Conservation (phyloP, 2,113 vertebrate genomes). For the Ptilonorhynchus violaceus region DNA sequence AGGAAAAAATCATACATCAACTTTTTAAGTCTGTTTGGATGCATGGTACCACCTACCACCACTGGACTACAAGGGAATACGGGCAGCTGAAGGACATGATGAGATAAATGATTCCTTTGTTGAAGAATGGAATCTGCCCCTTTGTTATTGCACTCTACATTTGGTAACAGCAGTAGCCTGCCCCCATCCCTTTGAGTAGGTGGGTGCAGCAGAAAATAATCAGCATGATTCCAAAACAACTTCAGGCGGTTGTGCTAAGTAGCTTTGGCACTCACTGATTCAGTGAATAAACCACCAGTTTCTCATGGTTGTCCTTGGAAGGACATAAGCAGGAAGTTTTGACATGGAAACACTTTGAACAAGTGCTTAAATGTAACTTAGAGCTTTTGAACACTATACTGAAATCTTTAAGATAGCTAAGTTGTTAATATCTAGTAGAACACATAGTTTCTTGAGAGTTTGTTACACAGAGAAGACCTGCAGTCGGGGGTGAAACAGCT, state of each 20-base stretch:
- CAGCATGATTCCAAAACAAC: not conserved
- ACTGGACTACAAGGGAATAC: not conserved
- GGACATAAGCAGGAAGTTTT: not conserved
- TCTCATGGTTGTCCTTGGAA: not conserved
- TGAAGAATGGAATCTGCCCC: not conserved
- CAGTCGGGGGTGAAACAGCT: not conserved
- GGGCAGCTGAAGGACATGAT: not conserved
- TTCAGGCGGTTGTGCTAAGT: not conserved
- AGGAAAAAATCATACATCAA: not conserved
- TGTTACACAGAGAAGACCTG: not conserved
- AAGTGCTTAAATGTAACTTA: not conserved
- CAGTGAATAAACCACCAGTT: not conserved
- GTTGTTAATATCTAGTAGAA: not conserved
- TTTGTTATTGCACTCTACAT: not conserved
- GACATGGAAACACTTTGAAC: not conserved
- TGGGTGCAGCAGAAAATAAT: not conserved
- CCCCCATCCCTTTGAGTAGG: not conserved
- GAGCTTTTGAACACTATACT: not conserved
- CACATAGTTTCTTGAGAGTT: not conserved
- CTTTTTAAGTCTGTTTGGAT: not conserved
- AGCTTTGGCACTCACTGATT: not conserved
- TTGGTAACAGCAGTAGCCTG: not conserved
- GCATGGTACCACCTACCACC: accelerated
- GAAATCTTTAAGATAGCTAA: not conserved
- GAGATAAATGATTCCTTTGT: accelerated